Base-by-base conservation (phyloP, 1,140 invertebrate species). In the Eciton burchellii region DNA sequence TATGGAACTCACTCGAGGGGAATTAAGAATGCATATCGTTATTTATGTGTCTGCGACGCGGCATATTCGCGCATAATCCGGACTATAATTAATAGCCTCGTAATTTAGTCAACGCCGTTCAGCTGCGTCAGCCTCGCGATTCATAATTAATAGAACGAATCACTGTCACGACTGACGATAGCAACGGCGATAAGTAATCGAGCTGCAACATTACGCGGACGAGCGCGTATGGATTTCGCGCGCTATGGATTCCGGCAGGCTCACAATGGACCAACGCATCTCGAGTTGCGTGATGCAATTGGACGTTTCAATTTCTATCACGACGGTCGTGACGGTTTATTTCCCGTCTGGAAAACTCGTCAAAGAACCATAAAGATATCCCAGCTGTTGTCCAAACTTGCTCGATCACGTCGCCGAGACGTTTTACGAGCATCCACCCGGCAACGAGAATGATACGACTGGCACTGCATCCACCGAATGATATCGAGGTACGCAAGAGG, bases 281-380 rank as follows among this genome's bases (percentile, higher is more conserved):
- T 66, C 11, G n/a, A 12, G 6, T 26, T 5, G 19, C 12, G n/a
- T 16, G 16, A 24, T 21, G 3, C 26, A 21, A 21, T 12, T n/a
- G 1, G n/a, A 72, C 24, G 43, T 59, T 72, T 81, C 54, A 47
- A 57, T 72, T 72, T 41, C 16, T 71, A 35, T 49, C 49, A 16
- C 43, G n/a, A 4, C 43, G 60, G 43, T 52, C 19, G 24, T 49
- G 41, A 60, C 35, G 54, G 14, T 24, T 35, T 35, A 35, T 35
- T 35, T 35, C 35, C 6, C 2, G 8, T 59, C 26, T 70, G 41
- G 45, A 81, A 81, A 72, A 66, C 66, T 72, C 77, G 54, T 81
- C 54, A 71, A 71, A 57, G 24, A 16, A 57, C 29, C 49, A 26
- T 81, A 81, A 81, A 81, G 72, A 81, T 81, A 70, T 57, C 24